Conservation (phyloP, 2,113 vertebrate species). For the Pseudorhombus dupliciocellatus region DNA sequence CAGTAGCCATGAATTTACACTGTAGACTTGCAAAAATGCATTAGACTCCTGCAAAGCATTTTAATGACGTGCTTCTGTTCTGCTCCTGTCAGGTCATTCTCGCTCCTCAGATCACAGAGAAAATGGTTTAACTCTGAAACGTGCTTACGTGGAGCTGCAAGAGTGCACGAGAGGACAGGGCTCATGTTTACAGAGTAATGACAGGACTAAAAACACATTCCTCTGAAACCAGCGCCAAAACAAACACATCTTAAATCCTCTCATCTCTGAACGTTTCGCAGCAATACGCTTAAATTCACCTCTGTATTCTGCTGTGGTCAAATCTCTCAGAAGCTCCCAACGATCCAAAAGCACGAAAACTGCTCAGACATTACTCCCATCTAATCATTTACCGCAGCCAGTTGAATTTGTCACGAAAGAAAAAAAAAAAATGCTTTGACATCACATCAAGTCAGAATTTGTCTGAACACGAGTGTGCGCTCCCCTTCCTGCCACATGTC, state of each 20-base stretch:
- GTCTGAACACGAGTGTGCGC: conserved; percentile 3
- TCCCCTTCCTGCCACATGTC: conserved; percentile 15
- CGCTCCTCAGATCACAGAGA: conserved; percentile 10
- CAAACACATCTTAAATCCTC: background rate
- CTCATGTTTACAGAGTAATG: background rate
- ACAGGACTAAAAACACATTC: background rate
- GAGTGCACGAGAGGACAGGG: background rate
- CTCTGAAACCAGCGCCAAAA: background rate
- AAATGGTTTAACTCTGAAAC: background rate
- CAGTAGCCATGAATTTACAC: background rate
- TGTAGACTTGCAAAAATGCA: background rate
- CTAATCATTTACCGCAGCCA: background rate
- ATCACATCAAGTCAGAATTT: background rate
- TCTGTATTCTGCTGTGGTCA: no score
- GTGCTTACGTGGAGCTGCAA: background rate
- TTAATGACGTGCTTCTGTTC: conserved; percentile 34
- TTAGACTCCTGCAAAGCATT: conserved; percentile 33
- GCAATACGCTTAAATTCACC: no score
- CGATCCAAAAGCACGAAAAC: background rate
- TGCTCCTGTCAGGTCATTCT: conserved; percentile 22
- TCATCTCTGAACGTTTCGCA: no score
- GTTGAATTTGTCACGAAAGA: background rate
- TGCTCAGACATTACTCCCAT: background rate
- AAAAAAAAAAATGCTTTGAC: conserved; percentile 3
- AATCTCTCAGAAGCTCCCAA: no score